Percentiles rank a stretch among this genome's conserved stretches.
Conservation (phyloP, 2,888 invertebrate species). For the Drosophila colorata region DNA sequence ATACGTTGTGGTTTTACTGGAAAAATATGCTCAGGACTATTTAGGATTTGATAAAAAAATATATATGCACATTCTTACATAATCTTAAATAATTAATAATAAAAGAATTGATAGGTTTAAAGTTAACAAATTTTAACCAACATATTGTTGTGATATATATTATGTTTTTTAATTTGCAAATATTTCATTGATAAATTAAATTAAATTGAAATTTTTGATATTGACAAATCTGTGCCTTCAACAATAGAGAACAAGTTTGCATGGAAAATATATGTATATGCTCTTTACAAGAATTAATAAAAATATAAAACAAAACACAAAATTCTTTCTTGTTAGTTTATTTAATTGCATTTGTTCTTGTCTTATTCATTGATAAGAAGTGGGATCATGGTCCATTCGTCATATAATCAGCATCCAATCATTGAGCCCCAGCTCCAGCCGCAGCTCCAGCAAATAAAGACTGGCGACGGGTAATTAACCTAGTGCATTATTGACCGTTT, state of each 20-base stretch:
- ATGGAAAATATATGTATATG: no score
- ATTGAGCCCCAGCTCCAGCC: conserved; percentile 2
- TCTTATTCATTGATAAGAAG: conserved; percentile 47
- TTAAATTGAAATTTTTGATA: no score
- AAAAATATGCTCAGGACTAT: not conserved
- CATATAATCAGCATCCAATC: conserved; percentile 48
- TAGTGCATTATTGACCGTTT: conserved; percentile 75
- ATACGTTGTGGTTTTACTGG: not conserved
- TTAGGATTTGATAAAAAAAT: not conserved
- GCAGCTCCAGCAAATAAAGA: conserved; percentile 41
- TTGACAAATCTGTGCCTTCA: no score
- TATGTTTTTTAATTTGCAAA: no score
- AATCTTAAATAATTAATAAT: no score
- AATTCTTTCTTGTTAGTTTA: not conserved
- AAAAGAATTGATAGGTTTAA: no score
- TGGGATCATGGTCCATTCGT: conserved; percentile 36
- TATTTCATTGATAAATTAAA: no score
- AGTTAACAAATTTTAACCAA: no score
- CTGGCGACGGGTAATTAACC: conserved; percentile 76
- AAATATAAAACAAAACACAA: not conserved
- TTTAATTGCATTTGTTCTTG: conserved; percentile 1
- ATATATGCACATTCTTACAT: no score
- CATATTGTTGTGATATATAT: no score
- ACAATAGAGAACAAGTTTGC: no score
- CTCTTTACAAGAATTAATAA: not conserved